phyloP scores from a whole-genome alignment of 1,140 invertebrate genomes.

The Ostrea edulis region DNA sequence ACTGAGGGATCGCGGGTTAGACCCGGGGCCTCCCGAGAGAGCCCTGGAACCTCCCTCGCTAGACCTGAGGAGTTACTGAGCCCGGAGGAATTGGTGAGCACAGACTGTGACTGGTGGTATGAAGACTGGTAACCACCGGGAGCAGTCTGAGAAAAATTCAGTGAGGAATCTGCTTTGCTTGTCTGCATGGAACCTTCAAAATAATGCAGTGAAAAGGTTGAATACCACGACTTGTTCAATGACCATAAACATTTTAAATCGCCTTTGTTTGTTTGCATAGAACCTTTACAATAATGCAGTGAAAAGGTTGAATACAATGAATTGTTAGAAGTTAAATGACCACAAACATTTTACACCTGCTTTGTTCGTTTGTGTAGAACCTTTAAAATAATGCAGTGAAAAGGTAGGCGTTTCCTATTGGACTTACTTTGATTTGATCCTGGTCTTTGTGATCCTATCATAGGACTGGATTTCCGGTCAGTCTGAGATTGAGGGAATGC shows the following conservation, averaged over 20 bases:
- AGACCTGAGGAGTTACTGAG: slow-evolving; percentile 50
- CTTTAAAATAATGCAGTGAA: too few species aligned
- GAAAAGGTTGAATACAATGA: too few species aligned
- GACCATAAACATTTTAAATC: neutral
- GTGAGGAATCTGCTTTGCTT: slow-evolving; percentile 60
- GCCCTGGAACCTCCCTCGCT: slow-evolving; percentile 14
- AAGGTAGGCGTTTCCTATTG: neutral
- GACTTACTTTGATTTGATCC: slow-evolving; percentile 62
- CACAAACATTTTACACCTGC: neutral
- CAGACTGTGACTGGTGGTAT: slow-evolving; percentile 51
- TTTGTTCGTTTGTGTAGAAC: too few species aligned
- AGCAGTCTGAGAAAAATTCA: slow-evolving; percentile 51
- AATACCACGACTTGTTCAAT: neutral
- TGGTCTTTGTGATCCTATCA: slow-evolving; percentile 63
- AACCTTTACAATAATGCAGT: too few species aligned
- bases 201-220: neutral
- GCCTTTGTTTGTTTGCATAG: too few species aligned
- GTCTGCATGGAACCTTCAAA: slow-evolving; percentile 64
- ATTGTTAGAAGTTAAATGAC: too few species aligned
- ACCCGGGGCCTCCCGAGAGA: slow-evolving; percentile 33
- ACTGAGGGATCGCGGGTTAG: slow-evolving; percentile 45
- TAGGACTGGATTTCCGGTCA: slow-evolving; percentile 68
- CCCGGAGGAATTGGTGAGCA: slow-evolving; percentile 41
- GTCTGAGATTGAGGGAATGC: slow-evolving; percentile 73
- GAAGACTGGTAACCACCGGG: slow-evolving; percentile 49